Conservation (phyloP, 2,797 vertebrate genomes). For the Syngnathus acus region DNA sequence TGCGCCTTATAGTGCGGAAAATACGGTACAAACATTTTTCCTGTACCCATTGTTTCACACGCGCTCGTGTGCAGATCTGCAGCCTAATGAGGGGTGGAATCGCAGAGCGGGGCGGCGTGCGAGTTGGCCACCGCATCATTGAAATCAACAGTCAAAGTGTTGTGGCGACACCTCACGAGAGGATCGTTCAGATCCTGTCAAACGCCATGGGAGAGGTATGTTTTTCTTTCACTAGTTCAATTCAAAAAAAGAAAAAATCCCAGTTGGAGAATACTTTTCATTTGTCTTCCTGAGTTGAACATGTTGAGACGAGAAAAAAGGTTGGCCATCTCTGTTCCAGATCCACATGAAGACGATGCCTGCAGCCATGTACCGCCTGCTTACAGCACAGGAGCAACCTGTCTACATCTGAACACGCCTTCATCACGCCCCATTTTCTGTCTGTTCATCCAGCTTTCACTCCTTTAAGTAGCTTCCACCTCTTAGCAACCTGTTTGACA, state of each 20-base stretch:
- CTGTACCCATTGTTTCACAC: not conserved
- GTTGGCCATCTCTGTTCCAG: conserved; percentile 55
- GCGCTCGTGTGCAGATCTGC: conserved; percentile 77
- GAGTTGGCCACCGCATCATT: conserved; percentile 93
- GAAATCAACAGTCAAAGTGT: conserved; percentile 95
- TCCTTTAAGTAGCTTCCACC: conserved; percentile 13
- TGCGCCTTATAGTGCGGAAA: too few relatives aligned
- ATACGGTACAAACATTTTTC: not conserved
- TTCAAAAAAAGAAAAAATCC: not conserved
- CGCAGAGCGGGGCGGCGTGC: conserved; percentile 88
- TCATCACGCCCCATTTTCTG: conserved; percentile 5
- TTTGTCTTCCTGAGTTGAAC: not conserved
- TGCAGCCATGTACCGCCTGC: conserved; percentile 95
- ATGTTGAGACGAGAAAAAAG: not conserved
- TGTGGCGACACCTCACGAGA: conserved; percentile 93
- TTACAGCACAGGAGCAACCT: conserved; percentile 85
- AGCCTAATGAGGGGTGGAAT: conserved; percentile 97
- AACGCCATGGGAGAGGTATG: conserved; percentile 91
- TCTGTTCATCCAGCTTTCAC: conserved; percentile 7
- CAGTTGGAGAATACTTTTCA: too few relatives aligned
- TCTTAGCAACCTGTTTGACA: conserved; percentile 35
- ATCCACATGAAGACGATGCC: conserved; percentile 99
- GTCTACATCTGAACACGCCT: conserved; percentile 66
- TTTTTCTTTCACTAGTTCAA: not conserved
- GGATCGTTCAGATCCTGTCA: conserved; percentile 95